These are phyloP conservation scores for Synanceia verrucosa DNA, from an alignment of 2,797 vertebrate genomes.

Conservation along the genomic window DNA sequence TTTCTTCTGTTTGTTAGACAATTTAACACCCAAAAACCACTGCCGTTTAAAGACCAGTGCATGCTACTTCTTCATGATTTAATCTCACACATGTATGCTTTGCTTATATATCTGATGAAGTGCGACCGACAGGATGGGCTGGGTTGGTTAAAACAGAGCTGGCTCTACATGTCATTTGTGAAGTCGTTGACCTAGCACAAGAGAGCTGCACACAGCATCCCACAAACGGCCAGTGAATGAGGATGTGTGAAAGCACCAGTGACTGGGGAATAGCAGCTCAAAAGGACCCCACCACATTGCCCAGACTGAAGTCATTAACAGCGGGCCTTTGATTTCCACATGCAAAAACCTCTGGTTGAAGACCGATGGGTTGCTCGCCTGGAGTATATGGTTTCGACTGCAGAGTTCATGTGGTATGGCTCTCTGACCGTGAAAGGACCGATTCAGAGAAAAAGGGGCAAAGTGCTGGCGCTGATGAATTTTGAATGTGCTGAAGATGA, in stretches of 20 bases:
- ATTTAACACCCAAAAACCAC: conserved; percentile 20
- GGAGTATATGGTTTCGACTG: conserved; percentile 47
- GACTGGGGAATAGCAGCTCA: conserved; percentile 66
- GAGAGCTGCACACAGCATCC: conserved; percentile 43
- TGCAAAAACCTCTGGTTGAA: conserved; percentile 67
- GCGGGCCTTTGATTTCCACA: conserved; percentile 74
- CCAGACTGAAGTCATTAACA: conserved; percentile 79
- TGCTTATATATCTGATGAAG: conserved; percentile 72
- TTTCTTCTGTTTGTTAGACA: conserved; percentile 3
- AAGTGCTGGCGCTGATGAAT: conserved; percentile 73
- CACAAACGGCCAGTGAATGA: conserved; percentile 62
- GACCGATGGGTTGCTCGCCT: conserved; percentile 54
- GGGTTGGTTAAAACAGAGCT: conserved; percentile 51
- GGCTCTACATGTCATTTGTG: conserved; percentile 67
- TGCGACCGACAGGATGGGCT: conserved; percentile 63
- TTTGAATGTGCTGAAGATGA: conserved; percentile 71
- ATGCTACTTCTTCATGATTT: conserved; percentile 43
- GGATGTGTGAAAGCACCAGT: conserved; percentile 69
- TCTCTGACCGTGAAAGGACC: conserved; percentile 45
- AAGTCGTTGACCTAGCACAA: conserved; percentile 61
- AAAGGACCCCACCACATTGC: conserved; percentile 62
- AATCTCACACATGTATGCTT: conserved; percentile 50
- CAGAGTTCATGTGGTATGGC: conserved; percentile 54
- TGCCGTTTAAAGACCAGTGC: neutral
- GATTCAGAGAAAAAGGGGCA: conserved; percentile 51